Evolutionary conservation across 2,113 vertebrate genomes (phyloP), one percentile per base, ranked within the genome.

Genomic region (Synodontis membranacea): DNA sequence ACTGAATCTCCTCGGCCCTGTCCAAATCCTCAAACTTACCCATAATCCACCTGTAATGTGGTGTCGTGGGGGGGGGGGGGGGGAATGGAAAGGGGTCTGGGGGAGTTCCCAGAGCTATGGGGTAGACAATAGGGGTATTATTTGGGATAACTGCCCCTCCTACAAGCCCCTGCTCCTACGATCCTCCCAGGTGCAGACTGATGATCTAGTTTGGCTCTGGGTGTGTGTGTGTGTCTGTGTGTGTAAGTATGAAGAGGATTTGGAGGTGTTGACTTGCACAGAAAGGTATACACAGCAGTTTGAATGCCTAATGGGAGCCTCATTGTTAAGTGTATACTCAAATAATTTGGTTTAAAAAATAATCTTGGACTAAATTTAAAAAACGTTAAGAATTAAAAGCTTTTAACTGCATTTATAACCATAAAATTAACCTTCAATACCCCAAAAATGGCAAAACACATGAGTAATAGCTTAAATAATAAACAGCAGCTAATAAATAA

Each of bases 31-130:
- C 79, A 87, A 92, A 92, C 89, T 88, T 93, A 92, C 92, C 93
- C 91, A 91, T 94, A 94, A 93, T 94, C 92, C 92, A 93, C 92
- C 92, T 93, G 94, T 94, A 94, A 95, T 93, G 91, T 92, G 92
- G 74, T 89, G 89, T 90, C 87, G 86, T n/a, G n/a, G 91, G 87
- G 89, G 89, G 82, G 88, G 80, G 85, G 70, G 28, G 46, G 9
- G 52, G 34, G 58, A 58, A 80, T 39, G 78, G 89, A 86, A 87
- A 87, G 56, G 88, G 90, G 88, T 82, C 5, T 52, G 85, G 68
- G 88, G 88, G 78, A 83, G 85, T 89, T 92, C 91, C 90, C 88
- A 89, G 87, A 88, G 88, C 88, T 91, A 86, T 75, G 88, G 80
- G 88, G 84, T 90, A 86, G 89, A 94, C 94, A 94, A 94, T 91